These are phyloP conservation scores for Zosterops pallidus DNA, from an alignment of 2,113 vertebrate genomes.

Conservation along the genomic window DNA sequence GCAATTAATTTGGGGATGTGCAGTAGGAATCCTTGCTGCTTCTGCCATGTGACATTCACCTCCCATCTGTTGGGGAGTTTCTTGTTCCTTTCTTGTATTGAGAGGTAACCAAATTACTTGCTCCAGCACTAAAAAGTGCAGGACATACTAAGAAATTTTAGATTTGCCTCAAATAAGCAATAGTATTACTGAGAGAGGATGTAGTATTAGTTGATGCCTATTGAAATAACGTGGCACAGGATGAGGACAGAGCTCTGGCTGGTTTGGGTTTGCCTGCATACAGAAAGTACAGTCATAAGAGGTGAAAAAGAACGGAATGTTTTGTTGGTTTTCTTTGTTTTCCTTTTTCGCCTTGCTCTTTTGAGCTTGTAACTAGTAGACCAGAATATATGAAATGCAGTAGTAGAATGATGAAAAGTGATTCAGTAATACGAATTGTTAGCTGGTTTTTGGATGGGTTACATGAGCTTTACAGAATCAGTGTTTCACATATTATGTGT, in stretches of 20 bases:
- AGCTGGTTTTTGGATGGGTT: neutral
- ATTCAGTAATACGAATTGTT: neutral
- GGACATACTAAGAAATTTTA: neutral
- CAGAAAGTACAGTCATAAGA: neutral
- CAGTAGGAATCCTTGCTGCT: neutral
- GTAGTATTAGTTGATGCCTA: neutral
- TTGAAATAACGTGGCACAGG: neutral
- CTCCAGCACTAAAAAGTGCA: neutral
- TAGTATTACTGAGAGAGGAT: neutral
- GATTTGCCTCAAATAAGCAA: neutral
- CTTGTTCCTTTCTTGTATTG: neutral
- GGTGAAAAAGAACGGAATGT: neutral
- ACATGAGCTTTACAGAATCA: neutral
- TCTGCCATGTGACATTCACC: neutral
- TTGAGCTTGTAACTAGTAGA: neutral
- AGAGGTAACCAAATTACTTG: neutral
- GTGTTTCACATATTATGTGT: conserved; percentile 48
- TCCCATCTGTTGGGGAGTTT: neutral
- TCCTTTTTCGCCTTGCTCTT: neutral
- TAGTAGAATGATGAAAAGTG: neutral
- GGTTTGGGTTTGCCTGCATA: neutral
- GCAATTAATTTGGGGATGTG: neutral
- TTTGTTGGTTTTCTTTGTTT: neutral
- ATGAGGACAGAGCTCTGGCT: neutral
- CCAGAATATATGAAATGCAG: neutral